phyloP scores from a whole-genome alignment of 2,113 vertebrate genomes.

The rabbit (Oryctolagus cuniculus) region DNA sequence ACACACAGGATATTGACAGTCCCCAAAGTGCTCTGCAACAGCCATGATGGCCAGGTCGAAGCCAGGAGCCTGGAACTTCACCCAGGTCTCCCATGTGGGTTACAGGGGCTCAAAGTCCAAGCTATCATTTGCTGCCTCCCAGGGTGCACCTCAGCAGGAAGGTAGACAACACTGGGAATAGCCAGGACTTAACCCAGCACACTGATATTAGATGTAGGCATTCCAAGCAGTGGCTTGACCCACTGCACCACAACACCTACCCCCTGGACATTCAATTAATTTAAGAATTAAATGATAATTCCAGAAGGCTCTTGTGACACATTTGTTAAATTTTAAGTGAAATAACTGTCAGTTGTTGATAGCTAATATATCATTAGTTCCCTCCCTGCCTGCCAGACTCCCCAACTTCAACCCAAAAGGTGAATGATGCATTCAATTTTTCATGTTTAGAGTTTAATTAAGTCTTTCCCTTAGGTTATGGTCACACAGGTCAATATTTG shows the following conservation, averaged over 20 bases:
- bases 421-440: neutral
- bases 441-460: slow-evolving; percentile 41
- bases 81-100: too few species aligned
- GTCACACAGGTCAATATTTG: neutral
- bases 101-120: too few species aligned
- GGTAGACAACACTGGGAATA: too few species aligned
- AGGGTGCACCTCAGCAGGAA: too few species aligned
- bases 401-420: neutral
- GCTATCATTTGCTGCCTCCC: too few species aligned
- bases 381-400: neutral
- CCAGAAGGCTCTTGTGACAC: neutral
- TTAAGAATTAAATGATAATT: neutral
- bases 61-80: too few species aligned
- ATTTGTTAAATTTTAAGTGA: slow-evolving; percentile 31
- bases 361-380: neutral
- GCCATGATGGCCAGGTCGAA: too few species aligned
- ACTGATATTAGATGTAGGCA: too few species aligned
- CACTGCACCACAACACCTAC: too few species aligned
- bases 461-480: slow-evolving; percentile 21
- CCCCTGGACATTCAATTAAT: neutral
- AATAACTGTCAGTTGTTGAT: neutral
- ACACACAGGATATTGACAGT: neutral
- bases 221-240: too few species aligned
- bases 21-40: too few species aligned
- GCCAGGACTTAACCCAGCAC: too few species aligned